Base-by-base conservation (phyloP, 2,113 vertebrate genomes). In the Podarcis muralis region DNA sequence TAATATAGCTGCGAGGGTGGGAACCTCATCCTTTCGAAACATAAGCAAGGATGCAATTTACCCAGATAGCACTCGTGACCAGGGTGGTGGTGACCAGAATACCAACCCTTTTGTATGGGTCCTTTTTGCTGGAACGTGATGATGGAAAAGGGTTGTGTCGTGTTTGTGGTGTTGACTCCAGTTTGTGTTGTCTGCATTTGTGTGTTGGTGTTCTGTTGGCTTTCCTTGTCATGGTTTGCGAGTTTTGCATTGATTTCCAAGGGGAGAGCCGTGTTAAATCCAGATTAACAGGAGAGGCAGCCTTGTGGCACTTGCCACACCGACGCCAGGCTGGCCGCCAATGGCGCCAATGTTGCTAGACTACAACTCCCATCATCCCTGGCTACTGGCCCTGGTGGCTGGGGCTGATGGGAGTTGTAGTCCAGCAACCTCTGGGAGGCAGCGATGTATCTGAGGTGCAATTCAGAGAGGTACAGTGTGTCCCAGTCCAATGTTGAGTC, bases 1-100 rank as follows among this genome's bases (percentile, higher is more conserved):
- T 16, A 25, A 3, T 15, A 6, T 0, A 0, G 25, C 32, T 13
- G 20, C 35, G 22, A 6, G 13, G 48, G 11, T 16, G 23, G 7
- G 7, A n/a, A 80, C 30, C 68, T 30, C 48, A 65, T 83, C 30
- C 57, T 2, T 81, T 74, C 20, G 40, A 74, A 40, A 85, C 32
- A 7, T 12, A 43, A 83, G 69, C 27, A 81, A 48, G 27, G 27
- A 66, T 32, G 35, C 37, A 66, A 53, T 32, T 5, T 20, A 66
- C 27, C 40, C 40, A n/a, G 6, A 22, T 4, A 4, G 48, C 37
- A 68, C 37, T 18, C 30, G 4, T 72, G n/a, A 65, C 62, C 18
- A 3, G 23, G 22, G 25, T 71, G 23, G 59, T 62, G 3, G 57
- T n/a, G 59, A 32, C 32, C 62, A 1, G 1, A 71, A 66, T 30